Evolutionary conservation across 2,797 vertebrate species (phyloP).

Genomic region (Neoniphon sammara): DNA sequence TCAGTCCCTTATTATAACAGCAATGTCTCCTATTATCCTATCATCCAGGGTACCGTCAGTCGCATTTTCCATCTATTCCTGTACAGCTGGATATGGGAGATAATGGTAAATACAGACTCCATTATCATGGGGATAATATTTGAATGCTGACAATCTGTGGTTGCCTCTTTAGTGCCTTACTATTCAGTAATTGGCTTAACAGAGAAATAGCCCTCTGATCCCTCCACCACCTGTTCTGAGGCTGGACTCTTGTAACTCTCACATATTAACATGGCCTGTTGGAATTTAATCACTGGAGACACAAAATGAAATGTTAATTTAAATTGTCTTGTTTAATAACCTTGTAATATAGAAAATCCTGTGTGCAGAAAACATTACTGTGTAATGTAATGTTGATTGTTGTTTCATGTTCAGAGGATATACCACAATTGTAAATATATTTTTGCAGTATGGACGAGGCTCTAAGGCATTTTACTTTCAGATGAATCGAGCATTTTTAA

Average conservation of each 20-base stretch:
- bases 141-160: not conserved
- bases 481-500: not conserved
- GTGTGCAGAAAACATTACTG: constrained; percentile 40
- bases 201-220: not conserved
- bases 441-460: not conserved
- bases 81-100: not conserved
- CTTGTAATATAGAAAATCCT: constrained; percentile 32
- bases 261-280: not conserved
- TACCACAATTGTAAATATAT: not conserved
- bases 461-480: not conserved
- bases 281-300: not conserved
- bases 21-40: too few species aligned
- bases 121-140: not conserved
- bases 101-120: not conserved
- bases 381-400: constrained; percentile 20
- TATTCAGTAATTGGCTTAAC: not conserved
- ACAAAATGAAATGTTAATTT: constrained; percentile 9
- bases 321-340: constrained; percentile 21
- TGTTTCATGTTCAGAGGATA: constrained; percentile 12
- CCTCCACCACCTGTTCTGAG: not conserved
- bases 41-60: not conserved
- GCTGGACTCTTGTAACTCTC: not conserved
- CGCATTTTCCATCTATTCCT: not conserved
- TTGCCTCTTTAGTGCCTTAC: not conserved
- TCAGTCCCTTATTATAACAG: too few species aligned